These are phyloP conservation scores for Electrona antarctica DNA, from an alignment of 2,113 vertebrate species.

Conservation along the genomic window DNA sequence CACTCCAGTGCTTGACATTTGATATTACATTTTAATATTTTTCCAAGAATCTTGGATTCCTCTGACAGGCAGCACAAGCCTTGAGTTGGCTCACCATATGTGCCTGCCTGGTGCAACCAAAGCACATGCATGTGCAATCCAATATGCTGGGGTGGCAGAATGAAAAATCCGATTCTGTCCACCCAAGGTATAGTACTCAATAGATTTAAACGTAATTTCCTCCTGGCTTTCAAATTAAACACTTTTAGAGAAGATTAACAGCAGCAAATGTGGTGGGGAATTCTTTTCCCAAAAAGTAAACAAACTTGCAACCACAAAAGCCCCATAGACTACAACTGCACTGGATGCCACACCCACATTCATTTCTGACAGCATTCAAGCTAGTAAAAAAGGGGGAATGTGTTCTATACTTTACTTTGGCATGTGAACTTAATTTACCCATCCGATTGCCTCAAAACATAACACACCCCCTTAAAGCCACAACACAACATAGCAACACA, in stretches of 20 bases:
- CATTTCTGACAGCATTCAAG: background rate
- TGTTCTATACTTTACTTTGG: background rate
- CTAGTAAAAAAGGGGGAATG: background rate
- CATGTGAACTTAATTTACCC: slow-evolving; percentile 41
- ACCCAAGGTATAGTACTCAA: no score
- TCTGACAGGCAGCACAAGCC: background rate
- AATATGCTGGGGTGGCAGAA: background rate
- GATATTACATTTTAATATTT: background rate
- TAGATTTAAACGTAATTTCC: no score
- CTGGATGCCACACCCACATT: slow-evolving; percentile 31
- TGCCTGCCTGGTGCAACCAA: slow-evolving; percentile 6
- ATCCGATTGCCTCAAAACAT: slow-evolving; percentile 39
- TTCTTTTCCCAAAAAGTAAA: no score
- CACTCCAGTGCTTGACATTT: background rate
- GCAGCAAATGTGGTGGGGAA: no score
- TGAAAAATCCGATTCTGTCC: no score
- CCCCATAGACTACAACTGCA: background rate
- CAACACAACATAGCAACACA: slow-evolving; percentile 35
- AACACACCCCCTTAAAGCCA: slow-evolving; percentile 58
- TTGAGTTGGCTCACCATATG: background rate
- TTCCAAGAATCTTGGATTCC: background rate
- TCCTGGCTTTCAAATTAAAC: no score
- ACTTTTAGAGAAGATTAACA: no score
- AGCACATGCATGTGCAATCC: slow-evolving; percentile 9
- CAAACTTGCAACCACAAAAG: no score